A percentile compares a stretch with the other conserved stretches of the same genome.
Conservation (phyloP, 2,797 vertebrate species). For the Sebastes steindachneri region DNA sequence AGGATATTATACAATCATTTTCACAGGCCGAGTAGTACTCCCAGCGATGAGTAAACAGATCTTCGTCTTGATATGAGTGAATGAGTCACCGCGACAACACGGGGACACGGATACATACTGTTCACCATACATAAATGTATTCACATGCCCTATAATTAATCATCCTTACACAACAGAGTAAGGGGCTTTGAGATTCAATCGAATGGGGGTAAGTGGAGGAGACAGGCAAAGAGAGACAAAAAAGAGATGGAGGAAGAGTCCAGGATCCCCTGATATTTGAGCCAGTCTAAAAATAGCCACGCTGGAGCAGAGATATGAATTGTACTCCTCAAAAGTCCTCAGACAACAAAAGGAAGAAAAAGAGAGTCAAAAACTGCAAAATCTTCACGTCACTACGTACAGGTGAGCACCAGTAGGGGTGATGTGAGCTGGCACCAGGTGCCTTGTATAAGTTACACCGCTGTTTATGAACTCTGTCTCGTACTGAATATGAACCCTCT, state of each 20-base stretch:
- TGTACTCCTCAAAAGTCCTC: constrained; percentile 25
- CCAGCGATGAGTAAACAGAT: constrained; percentile 11
- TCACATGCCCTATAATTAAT: constrained; percentile 28
- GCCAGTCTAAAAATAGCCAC: constrained; percentile 67
- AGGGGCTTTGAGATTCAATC: constrained; percentile 11
- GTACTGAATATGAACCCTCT: constrained; percentile 16
- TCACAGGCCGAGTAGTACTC: not conserved
- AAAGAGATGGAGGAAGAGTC: constrained; percentile 32
- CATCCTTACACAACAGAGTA: constrained; percentile 1
- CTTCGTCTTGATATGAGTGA: not conserved
- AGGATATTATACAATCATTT: constrained; percentile 4
- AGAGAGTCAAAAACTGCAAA: not conserved
- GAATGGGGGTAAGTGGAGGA: constrained; percentile 32
- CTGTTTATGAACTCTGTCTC: constrained; percentile 22
- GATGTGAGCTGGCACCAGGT: not conserved
- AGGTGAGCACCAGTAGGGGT: not conserved
- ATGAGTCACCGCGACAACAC: constrained; percentile 2
- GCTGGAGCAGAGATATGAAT: constrained; percentile 40
- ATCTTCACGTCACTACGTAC: not conserved
- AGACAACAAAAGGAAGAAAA: constrained; percentile 3
- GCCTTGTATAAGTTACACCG: constrained; percentile 4
- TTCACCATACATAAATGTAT: not conserved
- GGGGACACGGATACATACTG: constrained; percentile 15
- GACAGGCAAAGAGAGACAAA: constrained; percentile 38
- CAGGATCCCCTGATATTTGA: constrained; percentile 59